Evolutionary conservation across 2,888 invertebrate species (phyloP), one percentile per base, ranked within the genome.

Genomic region (Torymus texanus): DNA sequence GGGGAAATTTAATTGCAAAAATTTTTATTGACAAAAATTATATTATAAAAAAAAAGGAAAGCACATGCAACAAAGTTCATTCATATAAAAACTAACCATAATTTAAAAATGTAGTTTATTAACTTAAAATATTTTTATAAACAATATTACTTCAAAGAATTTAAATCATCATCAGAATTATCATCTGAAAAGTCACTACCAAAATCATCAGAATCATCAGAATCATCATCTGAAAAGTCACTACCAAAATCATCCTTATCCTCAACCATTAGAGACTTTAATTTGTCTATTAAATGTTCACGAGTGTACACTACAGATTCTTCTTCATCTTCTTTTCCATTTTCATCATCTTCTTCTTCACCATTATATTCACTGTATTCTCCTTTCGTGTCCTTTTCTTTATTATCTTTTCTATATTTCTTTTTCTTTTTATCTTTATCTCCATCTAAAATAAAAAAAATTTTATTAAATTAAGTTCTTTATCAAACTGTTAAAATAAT

Each of bases 401-500:
- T 89, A 91, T 90, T 89, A 86, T 91, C 87, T 87, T 91, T 41
- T 8, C 8, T 41, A 8, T 41, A 8, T 92, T 92, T 86, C 91
- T 91, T 79, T 90, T 91, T 67, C 91, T 84, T 61, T 87, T 87
- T 84, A 91, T 91, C 86, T 50, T 91, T 88, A 75, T 41, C 83
- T 84, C 14, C 62, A 81, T 41, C 41, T 41, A 80, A 78, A 70
- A 75, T 73, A 78, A 81, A 13, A 16, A 58, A 66, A 61, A 65
- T 55, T 41, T 58, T 13, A 21, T 29, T 56, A 56, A n/a, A 65
- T 50, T 50, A n/a, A 16, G 14, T 41, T 63, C 8, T 29, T 63
- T 13, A 63, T n/a, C 14, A 56, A 55, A 21, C n/a, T 10, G 0
- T n/a, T 21, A 50, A 55, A 18, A 50, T 4, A n/a, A 24, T 3